These are phyloP conservation scores for Drosophila leonis DNA, from an alignment of 2,888 invertebrate genomes.

Conservation along the genomic window DNA sequence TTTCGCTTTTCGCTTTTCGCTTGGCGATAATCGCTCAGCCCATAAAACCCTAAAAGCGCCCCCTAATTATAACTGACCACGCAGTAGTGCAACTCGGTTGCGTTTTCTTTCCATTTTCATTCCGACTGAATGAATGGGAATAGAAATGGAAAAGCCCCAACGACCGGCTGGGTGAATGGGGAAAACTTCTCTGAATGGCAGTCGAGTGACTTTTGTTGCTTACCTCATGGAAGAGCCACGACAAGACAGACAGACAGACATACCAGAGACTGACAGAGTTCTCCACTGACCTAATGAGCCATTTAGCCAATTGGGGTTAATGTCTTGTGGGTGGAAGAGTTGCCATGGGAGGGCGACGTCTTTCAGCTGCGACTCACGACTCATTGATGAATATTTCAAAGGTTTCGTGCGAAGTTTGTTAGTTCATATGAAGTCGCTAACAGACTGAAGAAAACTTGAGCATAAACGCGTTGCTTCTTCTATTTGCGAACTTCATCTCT, in stretches of 20 bases:
- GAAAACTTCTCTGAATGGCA: constrained; percentile 56
- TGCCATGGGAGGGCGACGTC: constrained; percentile 13
- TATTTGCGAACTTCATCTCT: constrained; percentile 48
- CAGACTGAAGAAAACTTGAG: constrained; percentile 44
- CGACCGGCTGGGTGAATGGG: constrained; percentile 54
- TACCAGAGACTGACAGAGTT: constrained; percentile 23
- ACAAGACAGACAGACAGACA: constrained; percentile 17
- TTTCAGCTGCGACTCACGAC: constrained; percentile 50
- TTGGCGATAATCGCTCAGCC: constrained; percentile 69
- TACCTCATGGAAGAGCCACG: constrained; percentile 41
- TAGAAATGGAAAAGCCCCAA: constrained; percentile 33
- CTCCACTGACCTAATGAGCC: constrained; percentile 83
- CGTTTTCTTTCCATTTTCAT: constrained; percentile 47
- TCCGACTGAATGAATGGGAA: constrained; percentile 32
- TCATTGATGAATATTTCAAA: constrained; percentile 75
- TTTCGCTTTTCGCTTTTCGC: constrained; percentile 17
- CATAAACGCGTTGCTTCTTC: constrained; percentile 14
- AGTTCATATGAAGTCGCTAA: constrained; percentile 63
- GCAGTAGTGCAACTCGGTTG: constrained; percentile 74
- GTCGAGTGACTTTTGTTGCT: constrained; percentile 37
- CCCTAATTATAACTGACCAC: constrained; percentile 82
- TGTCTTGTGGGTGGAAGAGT: constrained; percentile 51
- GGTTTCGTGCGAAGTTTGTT: constrained; percentile 56
- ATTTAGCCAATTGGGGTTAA: constrained; percentile 82
- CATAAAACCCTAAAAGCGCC: constrained; percentile 64